Base-by-base conservation (phyloP, 2,888 invertebrate genomes). In the Notodromas monacha region DNA sequence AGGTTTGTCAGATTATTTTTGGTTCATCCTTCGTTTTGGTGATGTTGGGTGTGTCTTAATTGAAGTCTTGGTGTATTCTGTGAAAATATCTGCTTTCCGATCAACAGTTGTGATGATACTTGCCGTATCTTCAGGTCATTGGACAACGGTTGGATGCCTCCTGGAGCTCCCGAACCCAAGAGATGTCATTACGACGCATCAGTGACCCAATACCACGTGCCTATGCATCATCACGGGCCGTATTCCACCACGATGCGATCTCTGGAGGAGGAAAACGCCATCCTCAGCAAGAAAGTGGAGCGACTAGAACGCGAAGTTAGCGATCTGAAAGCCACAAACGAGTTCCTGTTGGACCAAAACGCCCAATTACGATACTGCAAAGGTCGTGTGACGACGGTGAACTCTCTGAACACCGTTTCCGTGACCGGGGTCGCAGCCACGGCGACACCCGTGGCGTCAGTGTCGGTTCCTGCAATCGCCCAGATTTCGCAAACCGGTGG, bases 271-370 rank as follows among this genome's bases (percentile, higher is more conserved):
- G 68, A 68, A 45, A 68, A 67, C 42, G 52, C 52, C 30, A 45
- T 65, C 38, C 45, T 68, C 31, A 55, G 63, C 36, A 60, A 63
- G 38, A 61, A 63, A 43, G 57, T 68, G 29, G 63, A 63, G 29
- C 65, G 65, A 39, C 46, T 68, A 33, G 65, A 66, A 43, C 63
- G 64, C 42, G 62, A 64, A 48, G 61, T 65, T 12, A 58, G 58
- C 16, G 67, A 68, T 45, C 48, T 69, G 35, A 63, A 63, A 16
- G 66, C 68, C 2, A 66, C 68, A 5, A 72, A 72, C 45, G 68
- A 70, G 44, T 68, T 69, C 44, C 53, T 72, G 8, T 47, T 70
- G 36, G 67, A 68, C 40, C 68, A 70, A 48, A 69, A 69, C 47
- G 68, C 68, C 14, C 62, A 63, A 37, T 48, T 68, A 35, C 54